Evolutionary conservation across 2,888 invertebrate species (phyloP), one percentile per base, ranked within the genome.

Genomic region (Lycophotia porphyrea): DNA sequence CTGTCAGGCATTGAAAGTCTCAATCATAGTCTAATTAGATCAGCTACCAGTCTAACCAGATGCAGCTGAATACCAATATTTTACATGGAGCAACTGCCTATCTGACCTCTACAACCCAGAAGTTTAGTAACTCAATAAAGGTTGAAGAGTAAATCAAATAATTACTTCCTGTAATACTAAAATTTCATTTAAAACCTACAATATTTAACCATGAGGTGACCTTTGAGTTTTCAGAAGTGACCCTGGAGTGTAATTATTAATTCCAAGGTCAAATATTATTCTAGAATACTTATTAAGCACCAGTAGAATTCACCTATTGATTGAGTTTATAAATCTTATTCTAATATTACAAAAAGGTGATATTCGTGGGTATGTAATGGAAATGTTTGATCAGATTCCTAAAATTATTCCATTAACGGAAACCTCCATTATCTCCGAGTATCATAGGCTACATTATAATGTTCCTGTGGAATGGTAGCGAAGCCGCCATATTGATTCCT

Each of bases 201-300:
- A 73, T 58, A 27, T 44, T 27, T 49, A 63, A 49, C 27, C 76
- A 34, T 27, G 47, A 63, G 4, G 11, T 44, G 42, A 31, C 49
- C 65, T 75, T 63, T 34, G 18, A 7, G 21, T 65, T 75, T 75
- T 52, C 63, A 52, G 27, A 71, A 1, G 4, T 76, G 75, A 75
- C 77, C 42, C 13, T 73, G 73, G 7, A 34, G 9, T 47, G 27
- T 31, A 76, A 36, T 15, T n/a, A 31, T 42, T 65, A 5, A 65
- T 27, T 74, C 24, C 65, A 75, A 55, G 52, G 36, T 55, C n/a
- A 24, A 42, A 8, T 42, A 39, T 13, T 49, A 27, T 13, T 31
- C 34, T 13, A 4, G 52, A 27, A 24, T 65, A 52, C 18, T 42
- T 58, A 24, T 44, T n/a, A 3, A 39, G 2, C n/a, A 21, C 18